Evolutionary conservation across 2,888 invertebrate genomes (phyloP).

Genomic region (Conistra vaccinii): DNA sequence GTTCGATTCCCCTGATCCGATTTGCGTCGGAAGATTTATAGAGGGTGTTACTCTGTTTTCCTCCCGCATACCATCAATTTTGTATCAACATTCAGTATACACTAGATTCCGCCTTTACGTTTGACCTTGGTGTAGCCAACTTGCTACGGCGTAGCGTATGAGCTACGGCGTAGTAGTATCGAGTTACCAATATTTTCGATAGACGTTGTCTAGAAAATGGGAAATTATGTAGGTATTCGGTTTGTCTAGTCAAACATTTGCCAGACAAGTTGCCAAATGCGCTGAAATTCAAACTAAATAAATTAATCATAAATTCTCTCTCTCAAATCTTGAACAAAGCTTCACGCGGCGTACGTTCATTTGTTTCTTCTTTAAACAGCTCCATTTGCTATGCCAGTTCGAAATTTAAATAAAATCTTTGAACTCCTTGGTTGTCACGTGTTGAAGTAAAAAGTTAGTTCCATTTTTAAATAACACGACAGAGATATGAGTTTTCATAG

Average conservation of each 20-base stretch:
- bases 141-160: constrained; percentile 50
- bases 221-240: background rate
- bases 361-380: too few species aligned
- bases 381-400: too few species aligned
- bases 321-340: too few species aligned
- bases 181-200: constrained; percentile 29
- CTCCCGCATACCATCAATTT: constrained; percentile 28
- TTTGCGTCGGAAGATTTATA: constrained; percentile 55
- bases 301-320: too few species aligned
- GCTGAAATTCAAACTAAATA: too few species aligned
- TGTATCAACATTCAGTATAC: constrained; percentile 26
- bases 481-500: too few species aligned
- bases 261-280: too few species aligned
- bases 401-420: too few species aligned
- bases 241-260: constrained; percentile 10
- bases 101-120: constrained; percentile 5
- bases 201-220: background rate
- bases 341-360: too few species aligned
- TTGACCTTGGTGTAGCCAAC: constrained; percentile 25
- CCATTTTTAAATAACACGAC: too few species aligned
- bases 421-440: too few species aligned
- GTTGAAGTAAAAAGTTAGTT: too few species aligned
- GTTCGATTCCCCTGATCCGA: constrained; percentile 29
- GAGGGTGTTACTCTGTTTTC: constrained; percentile 32
- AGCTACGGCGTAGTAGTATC: constrained; percentile 43